Base-by-base conservation (phyloP, 2,113 vertebrate species). In the Pogonocichla stellata region DNA sequence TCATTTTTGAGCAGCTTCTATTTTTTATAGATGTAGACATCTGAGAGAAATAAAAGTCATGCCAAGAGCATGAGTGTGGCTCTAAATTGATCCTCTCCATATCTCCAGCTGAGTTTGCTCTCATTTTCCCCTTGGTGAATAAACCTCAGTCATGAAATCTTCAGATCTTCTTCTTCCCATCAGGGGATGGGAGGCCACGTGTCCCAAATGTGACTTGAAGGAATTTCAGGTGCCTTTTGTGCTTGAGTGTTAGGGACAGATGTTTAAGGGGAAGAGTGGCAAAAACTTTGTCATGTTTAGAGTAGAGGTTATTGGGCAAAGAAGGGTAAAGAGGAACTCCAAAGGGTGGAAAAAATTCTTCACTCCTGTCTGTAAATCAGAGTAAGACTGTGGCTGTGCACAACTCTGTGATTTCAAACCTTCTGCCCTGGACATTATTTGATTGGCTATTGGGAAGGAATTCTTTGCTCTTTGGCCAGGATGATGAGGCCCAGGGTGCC, bases 171-270 rank as follows among this genome's bases (percentile, higher is more conserved):
- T 71, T 51, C 43, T 54, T 57, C 74, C 43, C 29, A 69, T 11
- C 54, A 80, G 40, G 18, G 45, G 61, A 64, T 0, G 4, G 48
- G 56, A 45, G 26, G n/a, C 19, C 43, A 56, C 0, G 0, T 7
- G 48, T 25, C 29, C 38, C 26, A 22, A 15, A 54, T 10, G 53
- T 58, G 38, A 58, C 66, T 10, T 8, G 16, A 42, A 73, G 47
- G 56, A 79, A 47, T 67, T 87, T 33, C 73, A 51, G 24, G 29
- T 65, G 53, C 26, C 12, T 88, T 71, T 83, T 91, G 62, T 69
- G 24, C 50, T 80, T 23, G 6, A 70, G 11, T 31, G n/a, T 48
- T 33, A 56, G 45, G 58, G 86, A 43, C 11, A 77, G 67, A 38
- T 2, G 3, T 82, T 40, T 12, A 64, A 47, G 36, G 43, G 42